phyloP scores from a whole-genome alignment of 1,140 invertebrate genomes.

The Polyergus mexicanus region DNA sequence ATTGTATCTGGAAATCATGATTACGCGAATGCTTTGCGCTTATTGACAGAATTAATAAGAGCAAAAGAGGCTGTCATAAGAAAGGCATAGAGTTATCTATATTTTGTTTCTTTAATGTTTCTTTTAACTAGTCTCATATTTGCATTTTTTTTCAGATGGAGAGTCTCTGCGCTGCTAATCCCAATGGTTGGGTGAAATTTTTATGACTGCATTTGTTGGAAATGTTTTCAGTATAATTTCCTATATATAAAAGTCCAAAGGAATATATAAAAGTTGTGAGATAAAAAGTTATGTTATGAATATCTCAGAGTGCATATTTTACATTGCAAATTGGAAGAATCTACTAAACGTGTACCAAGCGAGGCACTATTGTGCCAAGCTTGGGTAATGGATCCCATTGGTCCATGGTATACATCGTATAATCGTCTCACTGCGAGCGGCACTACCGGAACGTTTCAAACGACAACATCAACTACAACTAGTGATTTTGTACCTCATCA shows the following conservation, averaged over 20 bases:
- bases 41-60: neutral
- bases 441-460: conserved; percentile 87
- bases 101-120: neutral
- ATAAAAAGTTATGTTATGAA: conserved; percentile 76
- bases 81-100: neutral
- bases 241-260: conserved; percentile 20
- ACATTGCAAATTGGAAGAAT: conserved; percentile 63
- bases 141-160: conserved; percentile 65
- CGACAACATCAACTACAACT: conserved; percentile 81
- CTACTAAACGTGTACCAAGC: conserved; percentile 72
- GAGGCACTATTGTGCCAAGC: conserved; percentile 81
- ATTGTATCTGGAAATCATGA: neutral
- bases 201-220: conserved; percentile 49
- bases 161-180: conserved; percentile 33
- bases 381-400: conserved; percentile 91
- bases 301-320: conserved; percentile 42
- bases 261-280: conserved; percentile 51
- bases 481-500: conserved; percentile 89
- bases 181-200: conserved; percentile 37
- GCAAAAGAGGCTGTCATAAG: neutral
- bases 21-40: neutral
- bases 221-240: conserved; percentile 52
- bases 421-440: conserved; percentile 89
- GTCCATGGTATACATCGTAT: conserved; percentile 92
- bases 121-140: neutral